A percentile compares a stretch with the other conserved stretches of the same genome.
These are phyloP conservation scores for Cyclargus thomasi DNA, from an alignment of 1,140 invertebrate genomes.

Conservation along the genomic window DNA sequence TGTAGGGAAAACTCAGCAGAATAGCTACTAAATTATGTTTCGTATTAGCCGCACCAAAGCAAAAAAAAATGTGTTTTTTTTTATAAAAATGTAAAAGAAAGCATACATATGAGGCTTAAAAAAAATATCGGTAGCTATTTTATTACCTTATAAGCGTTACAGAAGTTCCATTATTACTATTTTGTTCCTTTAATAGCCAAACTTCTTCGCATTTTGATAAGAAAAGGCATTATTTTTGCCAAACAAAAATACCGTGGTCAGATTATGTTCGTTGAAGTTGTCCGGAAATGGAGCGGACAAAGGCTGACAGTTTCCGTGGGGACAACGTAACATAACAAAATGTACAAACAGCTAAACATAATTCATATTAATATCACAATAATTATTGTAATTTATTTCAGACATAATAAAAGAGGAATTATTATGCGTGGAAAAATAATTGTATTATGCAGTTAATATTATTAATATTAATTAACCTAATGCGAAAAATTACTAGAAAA, in stretches of 20 bases:
- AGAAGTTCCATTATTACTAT: too few relatives aligned
- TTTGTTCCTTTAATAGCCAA: not conserved
- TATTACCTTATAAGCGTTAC: too few relatives aligned
- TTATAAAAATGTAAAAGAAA: too few relatives aligned
- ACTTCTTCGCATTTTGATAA: conserved; percentile 4
- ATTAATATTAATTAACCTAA: too few relatives aligned
- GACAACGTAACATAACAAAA: conserved; percentile 36
- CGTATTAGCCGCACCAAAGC: too few relatives aligned
- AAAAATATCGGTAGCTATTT: too few relatives aligned
- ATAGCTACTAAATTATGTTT: too few relatives aligned
- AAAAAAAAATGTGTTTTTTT: too few relatives aligned
- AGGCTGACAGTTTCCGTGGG: conserved; percentile 54
- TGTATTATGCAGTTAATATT: too few relatives aligned
- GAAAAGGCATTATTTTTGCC: not conserved
- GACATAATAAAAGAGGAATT: not conserved
- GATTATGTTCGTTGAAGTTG: conserved; percentile 27
- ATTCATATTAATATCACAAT: not conserved
- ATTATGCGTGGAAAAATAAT: not conserved
- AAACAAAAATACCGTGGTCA: conserved; percentile 6
- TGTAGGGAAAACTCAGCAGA: too few relatives aligned
- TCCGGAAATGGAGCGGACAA: conserved; percentile 59
- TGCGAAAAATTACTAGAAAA: too few relatives aligned
- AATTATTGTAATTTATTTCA: not conserved
- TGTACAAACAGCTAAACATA: conserved; percentile 2
- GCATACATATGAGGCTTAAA: too few relatives aligned